Evolutionary conservation across 1,140 invertebrate genomes (phyloP), one percentile per base, ranked within the genome.

Genomic region (Anoplolepis gracilipes): DNA sequence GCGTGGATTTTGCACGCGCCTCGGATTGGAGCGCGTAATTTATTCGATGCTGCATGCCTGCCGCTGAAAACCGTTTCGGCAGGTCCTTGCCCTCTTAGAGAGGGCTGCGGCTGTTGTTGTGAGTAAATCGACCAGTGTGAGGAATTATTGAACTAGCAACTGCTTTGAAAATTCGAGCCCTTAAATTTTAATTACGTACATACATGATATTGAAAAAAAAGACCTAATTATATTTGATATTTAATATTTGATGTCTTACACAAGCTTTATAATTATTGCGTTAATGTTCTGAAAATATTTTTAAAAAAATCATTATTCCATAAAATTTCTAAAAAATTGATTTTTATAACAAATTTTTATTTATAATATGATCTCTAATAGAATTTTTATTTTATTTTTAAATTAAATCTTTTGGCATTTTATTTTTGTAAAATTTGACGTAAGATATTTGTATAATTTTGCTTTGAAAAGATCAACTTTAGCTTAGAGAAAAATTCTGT

Each of bases 1-100:
- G 89, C 87, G 90, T 90, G 90, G 89, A 91, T 92, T 91, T 91
- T 89, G 91, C 90, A 92, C 90, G 90, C 87, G 84, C 84, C 90
- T 89, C 87, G 89, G 90, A 91, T 92, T 91, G 90, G 89, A 91
- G 85, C 89, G 73, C 87, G 87, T 91, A 92, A 91, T 91, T 91
- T 91, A 91, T 91, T 90, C 86, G 33, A 79, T 79, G 86, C 76
- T 85, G 77, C 77, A 55, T 84, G 84, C 85, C 85, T 84, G 79
- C 57, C 25, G 64, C 55, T 57, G 59, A 67, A 65, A 75, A 75
- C 42, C 73, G 76, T 73, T 90, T 92, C 88, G 90, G 86, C 86
- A 88, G 86, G 86, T 91, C 78, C 49, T 92, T 90, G 88, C 87
- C 89, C 87, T 88, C n/a, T 33, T 46, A 59, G n/a, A 19, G 30